These are phyloP conservation scores for Diachrysia chrysitis DNA, from an alignment of 2,888 invertebrate genomes.

Conservation along the genomic window DNA sequence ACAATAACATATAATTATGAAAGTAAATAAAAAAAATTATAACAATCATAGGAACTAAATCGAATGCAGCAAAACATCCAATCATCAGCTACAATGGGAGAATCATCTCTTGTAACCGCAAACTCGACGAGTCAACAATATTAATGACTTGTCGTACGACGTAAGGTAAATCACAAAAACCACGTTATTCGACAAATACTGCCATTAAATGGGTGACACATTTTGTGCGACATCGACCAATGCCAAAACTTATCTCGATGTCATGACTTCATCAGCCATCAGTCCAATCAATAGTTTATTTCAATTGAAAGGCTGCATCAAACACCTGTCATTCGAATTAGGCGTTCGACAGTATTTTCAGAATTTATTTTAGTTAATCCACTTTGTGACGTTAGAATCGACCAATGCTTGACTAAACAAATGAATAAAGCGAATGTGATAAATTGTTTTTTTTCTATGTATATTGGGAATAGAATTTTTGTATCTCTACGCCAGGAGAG, in stretches of 20 bases:
- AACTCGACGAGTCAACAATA: slow-evolving; percentile 29
- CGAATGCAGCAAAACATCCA: slow-evolving; percentile 18
- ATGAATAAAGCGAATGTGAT: slow-evolving; percentile 12
- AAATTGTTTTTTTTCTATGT: too few relatives aligned
- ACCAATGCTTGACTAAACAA: slow-evolving; percentile 3
- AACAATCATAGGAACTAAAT: slow-evolving; percentile 7
- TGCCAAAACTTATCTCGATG: slow-evolving; percentile 45
- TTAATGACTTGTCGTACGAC: slow-evolving; percentile 25
- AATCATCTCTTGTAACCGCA: slow-evolving; percentile 47
- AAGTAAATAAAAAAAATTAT: not conserved
- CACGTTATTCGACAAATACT: slow-evolving; percentile 33
- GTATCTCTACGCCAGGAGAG: too few relatives aligned
- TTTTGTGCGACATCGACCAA: slow-evolving; percentile 36
- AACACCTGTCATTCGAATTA: slow-evolving; percentile 44
- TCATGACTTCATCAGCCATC: slow-evolving; percentile 53
- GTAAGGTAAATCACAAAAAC: slow-evolving; percentile 57
- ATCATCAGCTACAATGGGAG: slow-evolving; percentile 21
- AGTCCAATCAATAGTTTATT: slow-evolving; percentile 25
- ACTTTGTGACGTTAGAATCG: slow-evolving; percentile 21
- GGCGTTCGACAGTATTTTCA: slow-evolving; percentile 21
- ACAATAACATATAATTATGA: too few relatives aligned
- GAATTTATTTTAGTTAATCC: slow-evolving; percentile 37
- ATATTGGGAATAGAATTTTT: too few relatives aligned
- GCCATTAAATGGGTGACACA: slow-evolving; percentile 43
- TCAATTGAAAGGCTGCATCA: slow-evolving; percentile 48